A percentile compares a stretch with the other conserved stretches of the same genome.
Conservation (phyloP, 2,888 invertebrate species). For the Deilephila elpenor region DNA sequence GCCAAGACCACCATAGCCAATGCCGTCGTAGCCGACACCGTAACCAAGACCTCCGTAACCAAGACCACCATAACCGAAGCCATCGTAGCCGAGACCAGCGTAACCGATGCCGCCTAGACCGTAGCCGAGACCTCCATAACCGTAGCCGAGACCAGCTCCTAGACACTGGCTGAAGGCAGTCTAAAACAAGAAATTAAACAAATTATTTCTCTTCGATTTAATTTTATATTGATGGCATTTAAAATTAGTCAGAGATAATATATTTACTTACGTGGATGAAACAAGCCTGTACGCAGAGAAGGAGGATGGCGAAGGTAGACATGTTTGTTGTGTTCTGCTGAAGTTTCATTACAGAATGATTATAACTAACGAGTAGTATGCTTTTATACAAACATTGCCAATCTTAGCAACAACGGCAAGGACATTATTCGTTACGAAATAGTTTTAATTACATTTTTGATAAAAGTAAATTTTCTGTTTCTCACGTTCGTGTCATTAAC, state of each 20-base stretch:
- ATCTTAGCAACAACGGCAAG: not conserved
- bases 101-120: slow-evolving; percentile 19
- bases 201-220: not conserved
- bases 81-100: slow-evolving; percentile 17
- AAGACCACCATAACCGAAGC: slow-evolving; percentile 16
- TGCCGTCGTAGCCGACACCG: slow-evolving; percentile 40
- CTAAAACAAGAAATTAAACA: not conserved
- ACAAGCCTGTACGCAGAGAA: slow-evolving; percentile 31
- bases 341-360: slow-evolving; percentile 16
- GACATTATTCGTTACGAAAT: too few relatives aligned
- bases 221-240: too few relatives aligned
- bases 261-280: slow-evolving; percentile 35
- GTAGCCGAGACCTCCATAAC: slow-evolving; percentile 12
- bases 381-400: slow-evolving; percentile 10
- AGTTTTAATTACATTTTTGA: not conserved
- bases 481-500: not conserved
- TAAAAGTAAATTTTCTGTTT: not conserved
- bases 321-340: slow-evolving; percentile 27
- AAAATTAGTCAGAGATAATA: too few relatives aligned
- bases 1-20: slow-evolving; percentile 33
- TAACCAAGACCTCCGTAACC: slow-evolving; percentile 30
- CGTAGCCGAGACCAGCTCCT: not conserved
- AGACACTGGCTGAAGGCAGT: slow-evolving; percentile 10
- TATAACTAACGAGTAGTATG: not conserved
- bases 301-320: slow-evolving; percentile 28